phyloP scores from a whole-genome alignment of 2,113 vertebrate species.

The Neomonachus schauinslandi region DNA sequence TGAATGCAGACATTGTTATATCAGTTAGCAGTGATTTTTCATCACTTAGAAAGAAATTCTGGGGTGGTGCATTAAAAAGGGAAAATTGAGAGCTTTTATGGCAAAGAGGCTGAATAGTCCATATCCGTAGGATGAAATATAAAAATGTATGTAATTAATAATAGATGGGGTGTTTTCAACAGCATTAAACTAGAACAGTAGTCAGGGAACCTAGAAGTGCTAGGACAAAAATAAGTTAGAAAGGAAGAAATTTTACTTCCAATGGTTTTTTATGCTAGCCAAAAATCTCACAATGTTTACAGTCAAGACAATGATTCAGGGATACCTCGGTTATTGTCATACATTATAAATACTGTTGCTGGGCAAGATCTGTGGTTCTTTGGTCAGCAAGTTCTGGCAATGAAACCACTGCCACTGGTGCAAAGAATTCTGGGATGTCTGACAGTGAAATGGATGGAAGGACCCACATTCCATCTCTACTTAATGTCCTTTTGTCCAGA shows the following conservation, averaged over 20 bases:
- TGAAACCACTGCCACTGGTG: constrained; percentile 67
- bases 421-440: constrained; percentile 81
- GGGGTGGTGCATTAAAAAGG: not conserved
- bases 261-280: constrained; percentile 27
- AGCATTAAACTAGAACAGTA: not conserved
- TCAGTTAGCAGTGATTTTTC: constrained; percentile 32
- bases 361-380: constrained; percentile 70
- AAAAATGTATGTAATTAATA: constrained; percentile 53
- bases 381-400: constrained; percentile 79
- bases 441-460: constrained; percentile 80
- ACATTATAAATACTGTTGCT: constrained; percentile 67
- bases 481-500: constrained; percentile 81
- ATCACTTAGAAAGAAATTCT: not conserved
- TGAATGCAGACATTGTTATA: constrained; percentile 36
- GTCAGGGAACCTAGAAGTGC: constrained; percentile 2
- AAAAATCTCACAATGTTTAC: constrained; percentile 59
- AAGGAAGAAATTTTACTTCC: constrained; percentile 52
- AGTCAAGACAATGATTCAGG: constrained; percentile 69
- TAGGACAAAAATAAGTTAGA: constrained; percentile 50
- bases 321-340: constrained; percentile 56
- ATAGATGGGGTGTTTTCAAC: not conserved
- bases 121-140: constrained; percentile 20
- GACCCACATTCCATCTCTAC: constrained; percentile 77
- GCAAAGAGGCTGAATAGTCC: constrained; percentile 32
- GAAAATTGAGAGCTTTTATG: constrained; percentile 16